phyloP scores from a whole-genome alignment of 2,797 vertebrate species.

The Nyctibius grandis region DNA sequence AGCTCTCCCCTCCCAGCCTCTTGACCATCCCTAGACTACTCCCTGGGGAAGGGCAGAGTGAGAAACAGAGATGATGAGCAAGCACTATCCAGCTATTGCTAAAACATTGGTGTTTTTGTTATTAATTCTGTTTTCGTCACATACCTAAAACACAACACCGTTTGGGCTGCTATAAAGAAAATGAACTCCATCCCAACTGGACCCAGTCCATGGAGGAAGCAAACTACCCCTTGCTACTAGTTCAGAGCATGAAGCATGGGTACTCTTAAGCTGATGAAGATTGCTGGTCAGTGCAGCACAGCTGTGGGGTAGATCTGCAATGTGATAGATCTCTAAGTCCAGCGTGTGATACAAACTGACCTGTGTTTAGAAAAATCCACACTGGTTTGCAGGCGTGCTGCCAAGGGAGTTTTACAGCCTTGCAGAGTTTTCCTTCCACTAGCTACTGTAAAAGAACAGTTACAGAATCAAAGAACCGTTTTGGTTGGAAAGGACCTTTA shows the following conservation, averaged over 20 bases:
- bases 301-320: background rate
- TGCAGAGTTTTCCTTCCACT: background rate
- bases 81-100: background rate
- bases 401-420: background rate
- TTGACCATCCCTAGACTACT: background rate
- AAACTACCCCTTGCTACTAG: background rate
- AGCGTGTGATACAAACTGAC: background rate
- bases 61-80: background rate
- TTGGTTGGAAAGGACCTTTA: too few relatives aligned
- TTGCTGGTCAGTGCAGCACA: background rate
- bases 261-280: background rate
- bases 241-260: background rate
- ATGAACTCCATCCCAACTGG: background rate
- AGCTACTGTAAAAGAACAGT: background rate
- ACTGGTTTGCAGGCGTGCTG: background rate
- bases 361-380: fast-evolving
- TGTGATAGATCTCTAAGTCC: background rate
- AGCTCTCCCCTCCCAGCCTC: background rate
- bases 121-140: background rate
- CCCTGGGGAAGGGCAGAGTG: background rate
- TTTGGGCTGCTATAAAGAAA: background rate
- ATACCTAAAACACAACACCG: background rate
- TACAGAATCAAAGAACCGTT: too few relatives aligned
- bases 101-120: background rate
- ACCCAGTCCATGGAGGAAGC: background rate